phyloP scores from a whole-genome alignment of 2,888 invertebrate genomes.

The Galerucella pusilla region DNA sequence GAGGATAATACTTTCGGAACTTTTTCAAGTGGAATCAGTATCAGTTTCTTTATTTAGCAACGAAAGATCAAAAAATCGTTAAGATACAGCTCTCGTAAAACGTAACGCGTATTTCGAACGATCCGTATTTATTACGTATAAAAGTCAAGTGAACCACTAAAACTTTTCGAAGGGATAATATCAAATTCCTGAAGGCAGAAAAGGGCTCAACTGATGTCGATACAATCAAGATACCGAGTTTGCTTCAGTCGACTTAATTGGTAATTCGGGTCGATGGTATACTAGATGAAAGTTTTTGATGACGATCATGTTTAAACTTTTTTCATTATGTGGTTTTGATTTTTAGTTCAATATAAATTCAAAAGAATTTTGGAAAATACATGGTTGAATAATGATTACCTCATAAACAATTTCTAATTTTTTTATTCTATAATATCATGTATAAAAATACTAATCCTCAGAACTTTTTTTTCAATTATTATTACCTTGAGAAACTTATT shows the following conservation, averaged over 20 bases:
- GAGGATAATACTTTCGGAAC: too few species aligned
- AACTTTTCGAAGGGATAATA: conserved; percentile 38
- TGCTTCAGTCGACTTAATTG: conserved; percentile 48
- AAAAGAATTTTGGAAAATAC: background rate
- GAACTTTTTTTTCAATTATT: too few species aligned
- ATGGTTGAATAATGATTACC: background rate
- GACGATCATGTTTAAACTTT: background rate
- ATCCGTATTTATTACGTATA: conserved; percentile 39
- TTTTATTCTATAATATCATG: too few species aligned
- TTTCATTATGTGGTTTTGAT: background rate
- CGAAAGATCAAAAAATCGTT: background rate
- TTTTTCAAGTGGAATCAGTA: too few species aligned
- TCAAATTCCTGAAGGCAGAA: conserved; percentile 41
- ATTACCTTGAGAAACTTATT: too few species aligned
- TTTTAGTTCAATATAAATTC: background rate
- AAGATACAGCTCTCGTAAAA: conserved; percentile 8
- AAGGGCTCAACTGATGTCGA: conserved; percentile 42
- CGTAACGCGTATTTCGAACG: conserved; percentile 22
- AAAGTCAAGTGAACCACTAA: conserved; percentile 43
- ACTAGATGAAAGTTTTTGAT: conserved; percentile 12
- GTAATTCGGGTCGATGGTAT: conserved; percentile 40
- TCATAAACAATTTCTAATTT: too few species aligned
- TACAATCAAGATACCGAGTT: conserved; percentile 47
- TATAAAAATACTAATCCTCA: too few species aligned
- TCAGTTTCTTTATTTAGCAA: background rate